Evolutionary conservation across 2,113 vertebrate species (phyloP).

Genomic region (Heterochromis multidens): DNA sequence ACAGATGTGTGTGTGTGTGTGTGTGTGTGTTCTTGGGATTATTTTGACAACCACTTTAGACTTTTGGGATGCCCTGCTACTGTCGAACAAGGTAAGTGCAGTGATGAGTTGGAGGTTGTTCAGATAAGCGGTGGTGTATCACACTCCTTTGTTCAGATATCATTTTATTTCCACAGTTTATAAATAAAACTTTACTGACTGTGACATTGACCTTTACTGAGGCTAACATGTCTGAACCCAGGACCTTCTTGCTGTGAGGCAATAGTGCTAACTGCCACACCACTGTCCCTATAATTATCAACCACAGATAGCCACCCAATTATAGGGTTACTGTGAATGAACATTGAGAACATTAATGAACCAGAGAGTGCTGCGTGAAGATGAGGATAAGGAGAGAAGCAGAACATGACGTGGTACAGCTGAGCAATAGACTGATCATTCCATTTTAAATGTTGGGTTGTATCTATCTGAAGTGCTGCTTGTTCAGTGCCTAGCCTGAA

Average conservation of each 20-base stretch:
- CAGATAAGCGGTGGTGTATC: neutral
- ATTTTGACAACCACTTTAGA: neutral
- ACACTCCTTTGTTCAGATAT: neutral
- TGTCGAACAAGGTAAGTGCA: neutral
- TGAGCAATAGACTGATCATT: neutral
- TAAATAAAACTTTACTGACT: neutral
- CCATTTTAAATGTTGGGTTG: slow-evolving; percentile 1
- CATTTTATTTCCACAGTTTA: neutral
- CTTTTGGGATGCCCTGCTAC: neutral
- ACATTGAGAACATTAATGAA: neutral
- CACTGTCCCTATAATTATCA: neutral
- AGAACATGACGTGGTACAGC: neutral
- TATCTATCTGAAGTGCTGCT: neutral
- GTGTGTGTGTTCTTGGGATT: too few species aligned
- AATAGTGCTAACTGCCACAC: neutral
- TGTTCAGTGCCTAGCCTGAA: neutral
- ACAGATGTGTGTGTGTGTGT: neutral
- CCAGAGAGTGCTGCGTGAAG: neutral
- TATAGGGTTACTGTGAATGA: neutral
- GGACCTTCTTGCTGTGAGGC: neutral
- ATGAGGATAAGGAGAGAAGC: neutral
- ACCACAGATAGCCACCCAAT: neutral
- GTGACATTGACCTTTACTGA: neutral
- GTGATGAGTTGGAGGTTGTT: neutral
- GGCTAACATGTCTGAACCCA: neutral